Evolutionary conservation across 2,797 vertebrate species (phyloP).

Genomic region (Peromyscus aztecus): DNA sequence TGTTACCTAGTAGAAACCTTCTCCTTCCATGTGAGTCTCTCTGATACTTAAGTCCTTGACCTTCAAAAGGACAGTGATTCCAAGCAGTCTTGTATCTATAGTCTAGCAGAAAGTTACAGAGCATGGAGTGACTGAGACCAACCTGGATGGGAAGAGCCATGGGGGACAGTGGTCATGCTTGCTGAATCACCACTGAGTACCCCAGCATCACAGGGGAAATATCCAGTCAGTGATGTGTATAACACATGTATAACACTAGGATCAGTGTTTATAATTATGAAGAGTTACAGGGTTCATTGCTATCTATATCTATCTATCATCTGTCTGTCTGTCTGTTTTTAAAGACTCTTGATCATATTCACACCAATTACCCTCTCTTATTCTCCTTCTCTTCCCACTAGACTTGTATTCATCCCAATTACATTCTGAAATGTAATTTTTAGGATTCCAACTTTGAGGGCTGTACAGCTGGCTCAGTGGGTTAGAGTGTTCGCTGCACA

Average conservation of each 20-base stretch:
- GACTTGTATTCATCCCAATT: no score
- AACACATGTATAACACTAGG: no score
- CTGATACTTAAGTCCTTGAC: not conserved
- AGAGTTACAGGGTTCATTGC: no score
- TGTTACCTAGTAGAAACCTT: not conserved
- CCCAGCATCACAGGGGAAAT: not conserved
- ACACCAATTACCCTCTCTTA: no score
- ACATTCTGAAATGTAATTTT: no score
- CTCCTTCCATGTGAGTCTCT: not conserved
- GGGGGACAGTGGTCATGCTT: not conserved
- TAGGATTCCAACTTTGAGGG: not conserved
- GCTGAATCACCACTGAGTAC: no score
- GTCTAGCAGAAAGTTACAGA: not conserved
- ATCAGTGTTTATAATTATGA: no score
- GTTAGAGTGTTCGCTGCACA: not conserved
- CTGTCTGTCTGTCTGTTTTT: no score
- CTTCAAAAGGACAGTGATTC: not conserved
- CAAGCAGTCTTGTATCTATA: not conserved
- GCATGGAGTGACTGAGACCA: not conserved
- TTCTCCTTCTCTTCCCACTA: no score
- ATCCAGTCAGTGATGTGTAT: not conserved
- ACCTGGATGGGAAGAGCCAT: no score
- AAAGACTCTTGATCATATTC: no score
- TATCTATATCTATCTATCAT: no score
- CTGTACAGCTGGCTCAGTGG: not conserved